These are phyloP conservation scores for Eupeodes corollae DNA, from an alignment of 1,140 invertebrate species.

Conservation along the genomic window DNA sequence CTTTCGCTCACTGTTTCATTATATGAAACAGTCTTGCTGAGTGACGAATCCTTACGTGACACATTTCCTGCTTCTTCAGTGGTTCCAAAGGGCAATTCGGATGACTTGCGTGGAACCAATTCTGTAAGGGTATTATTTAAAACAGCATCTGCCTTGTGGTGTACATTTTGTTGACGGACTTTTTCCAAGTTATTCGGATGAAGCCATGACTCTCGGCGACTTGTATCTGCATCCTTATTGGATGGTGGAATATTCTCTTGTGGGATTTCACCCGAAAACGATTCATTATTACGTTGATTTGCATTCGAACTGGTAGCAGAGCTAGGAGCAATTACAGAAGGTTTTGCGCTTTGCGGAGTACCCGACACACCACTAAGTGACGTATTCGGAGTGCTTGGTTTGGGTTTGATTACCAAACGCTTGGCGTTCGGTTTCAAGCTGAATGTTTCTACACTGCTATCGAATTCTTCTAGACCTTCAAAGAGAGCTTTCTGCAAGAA, in stretches of 20 bases:
- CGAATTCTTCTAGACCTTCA: slow-evolving; percentile 57
- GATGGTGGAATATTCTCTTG: not conserved
- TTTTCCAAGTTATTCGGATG: slow-evolving; percentile 32
- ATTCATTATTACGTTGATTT: slow-evolving; percentile 13
- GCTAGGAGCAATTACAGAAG: not conserved
- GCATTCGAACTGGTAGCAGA: not conserved
- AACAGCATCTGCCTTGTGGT: slow-evolving; percentile 17
- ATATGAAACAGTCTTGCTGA: slow-evolving; percentile 13
- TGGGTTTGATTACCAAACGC: slow-evolving; percentile 46
- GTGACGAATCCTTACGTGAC: slow-evolving; percentile 14
- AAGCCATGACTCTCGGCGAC: slow-evolving; percentile 31
- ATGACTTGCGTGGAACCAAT: slow-evolving; percentile 25
- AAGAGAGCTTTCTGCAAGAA: slow-evolving; percentile 49
- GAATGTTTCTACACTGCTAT: slow-evolving; percentile 50
- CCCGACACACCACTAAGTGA: not conserved
- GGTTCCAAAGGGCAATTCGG: slow-evolving; percentile 9
- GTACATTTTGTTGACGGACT: slow-evolving; percentile 29
- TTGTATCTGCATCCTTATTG: slow-evolving; percentile 13
- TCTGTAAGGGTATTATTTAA: slow-evolving; percentile 29
- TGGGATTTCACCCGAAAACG: slow-evolving; percentile 16
- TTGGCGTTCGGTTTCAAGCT: slow-evolving; percentile 51
- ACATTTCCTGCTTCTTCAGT: not conserved
- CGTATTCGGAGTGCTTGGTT: slow-evolving; percentile 6
- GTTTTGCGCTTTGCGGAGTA: not conserved
- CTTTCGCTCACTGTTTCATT: slow-evolving; percentile 24